A percentile compares a stretch with the other conserved stretches of the same genome.
These are phyloP conservation scores for Drosophila gaucha DNA, from an alignment of 2,888 invertebrate species.

Conservation along the genomic window DNA sequence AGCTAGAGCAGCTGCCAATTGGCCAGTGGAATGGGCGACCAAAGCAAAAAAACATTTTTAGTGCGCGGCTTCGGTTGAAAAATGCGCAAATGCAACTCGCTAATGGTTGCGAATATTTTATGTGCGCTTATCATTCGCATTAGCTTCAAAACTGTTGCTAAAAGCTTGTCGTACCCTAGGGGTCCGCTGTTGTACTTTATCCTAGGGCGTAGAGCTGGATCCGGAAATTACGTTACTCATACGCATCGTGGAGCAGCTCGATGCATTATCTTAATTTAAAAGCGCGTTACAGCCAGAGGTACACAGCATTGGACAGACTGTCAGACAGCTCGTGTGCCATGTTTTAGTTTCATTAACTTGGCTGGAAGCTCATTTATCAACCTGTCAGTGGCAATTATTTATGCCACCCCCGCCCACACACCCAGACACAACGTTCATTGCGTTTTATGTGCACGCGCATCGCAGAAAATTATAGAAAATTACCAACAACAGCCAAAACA, in stretches of 20 bases:
- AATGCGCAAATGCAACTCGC: slow-evolving; percentile 63
- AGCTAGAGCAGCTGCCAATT: slow-evolving; percentile 9
- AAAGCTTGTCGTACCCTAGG: slow-evolving; percentile 50
- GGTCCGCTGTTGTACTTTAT: not conserved
- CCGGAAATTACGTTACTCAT: slow-evolving; percentile 71
- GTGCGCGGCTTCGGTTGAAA: slow-evolving; percentile 33
- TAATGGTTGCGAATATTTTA: slow-evolving; percentile 74
- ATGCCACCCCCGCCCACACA: slow-evolving; percentile 32
- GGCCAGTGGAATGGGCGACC: not conserved
- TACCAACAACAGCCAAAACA: slow-evolving; percentile 24
- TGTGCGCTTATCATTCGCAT: slow-evolving; percentile 73
- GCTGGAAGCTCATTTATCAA: slow-evolving; percentile 77
- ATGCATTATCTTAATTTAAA: slow-evolving; percentile 78
- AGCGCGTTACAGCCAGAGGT: slow-evolving; percentile 38
- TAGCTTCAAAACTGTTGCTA: slow-evolving; percentile 66
- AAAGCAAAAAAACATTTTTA: slow-evolving; percentile 8
- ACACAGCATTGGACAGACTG: slow-evolving; percentile 16
- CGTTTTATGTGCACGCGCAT: slow-evolving; percentile 34
- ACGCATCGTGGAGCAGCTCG: slow-evolving; percentile 61
- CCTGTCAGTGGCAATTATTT: slow-evolving; percentile 78
- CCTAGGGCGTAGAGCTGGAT: not conserved
- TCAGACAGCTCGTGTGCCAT: slow-evolving; percentile 55
- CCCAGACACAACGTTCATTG: slow-evolving; percentile 10
- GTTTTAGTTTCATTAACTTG: slow-evolving; percentile 76
- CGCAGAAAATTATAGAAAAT: slow-evolving; percentile 58